phyloP scores from a whole-genome alignment of 2,113 vertebrate genomes.

The Hippocampus mohnikei region DNA sequence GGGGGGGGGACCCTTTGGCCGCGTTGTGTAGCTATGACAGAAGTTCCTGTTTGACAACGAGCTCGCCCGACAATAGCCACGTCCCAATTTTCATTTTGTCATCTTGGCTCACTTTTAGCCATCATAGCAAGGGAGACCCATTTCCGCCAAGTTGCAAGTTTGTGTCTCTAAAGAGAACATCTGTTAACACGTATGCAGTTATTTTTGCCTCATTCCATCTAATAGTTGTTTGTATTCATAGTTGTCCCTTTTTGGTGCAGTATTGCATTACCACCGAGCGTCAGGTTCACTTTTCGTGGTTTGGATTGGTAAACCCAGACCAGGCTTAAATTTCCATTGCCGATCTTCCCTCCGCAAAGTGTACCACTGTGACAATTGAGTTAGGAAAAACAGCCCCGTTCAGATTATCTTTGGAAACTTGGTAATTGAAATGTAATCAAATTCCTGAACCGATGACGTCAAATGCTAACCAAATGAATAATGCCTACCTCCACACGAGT shows the following conservation, averaged over 20 bases:
- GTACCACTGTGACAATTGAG: not conserved
- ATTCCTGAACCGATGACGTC: no score
- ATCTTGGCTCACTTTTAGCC: constrained; percentile 37
- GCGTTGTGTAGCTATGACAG: constrained; percentile 45
- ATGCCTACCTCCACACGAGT: no score
- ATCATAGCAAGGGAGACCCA: constrained; percentile 41
- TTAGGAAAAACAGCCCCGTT: not conserved
- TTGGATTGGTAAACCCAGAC: not conserved
- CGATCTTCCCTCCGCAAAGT: not conserved
- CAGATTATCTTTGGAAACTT: not conserved
- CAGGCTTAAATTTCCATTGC: no score
- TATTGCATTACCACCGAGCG: not conserved
- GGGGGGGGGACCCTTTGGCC: constrained; percentile 24
- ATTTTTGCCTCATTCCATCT: constrained; percentile 40
- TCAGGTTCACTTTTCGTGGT: not conserved
- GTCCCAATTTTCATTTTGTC: constrained; percentile 49
- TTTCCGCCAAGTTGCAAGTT: constrained; percentile 35
- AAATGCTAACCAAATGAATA: no score
- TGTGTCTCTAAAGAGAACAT: constrained; percentile 28
- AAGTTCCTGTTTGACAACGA: constrained; percentile 51
- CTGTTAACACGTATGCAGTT: constrained; percentile 54
- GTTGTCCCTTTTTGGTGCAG: not conserved
- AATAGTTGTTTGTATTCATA: not conserved
- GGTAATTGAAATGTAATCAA: no score
- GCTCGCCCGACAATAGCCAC: constrained; percentile 48